Conservation (phyloP, 1,140 invertebrate genomes). For the Piezodorus guildinii region DNA sequence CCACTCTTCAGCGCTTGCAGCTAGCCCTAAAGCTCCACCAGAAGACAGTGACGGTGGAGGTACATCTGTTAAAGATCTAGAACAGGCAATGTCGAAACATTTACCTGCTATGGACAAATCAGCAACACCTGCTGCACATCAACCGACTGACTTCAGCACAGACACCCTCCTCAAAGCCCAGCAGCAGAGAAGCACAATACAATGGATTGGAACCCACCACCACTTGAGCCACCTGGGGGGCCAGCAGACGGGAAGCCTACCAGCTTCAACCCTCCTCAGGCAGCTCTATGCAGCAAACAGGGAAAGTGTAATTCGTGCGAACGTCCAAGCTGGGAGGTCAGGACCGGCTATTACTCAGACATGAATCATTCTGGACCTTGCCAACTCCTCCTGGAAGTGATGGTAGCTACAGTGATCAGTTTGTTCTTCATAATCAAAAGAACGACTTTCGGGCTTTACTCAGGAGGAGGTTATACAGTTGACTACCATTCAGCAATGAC, state of each 20-base stretch:
- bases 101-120: slow-evolving; percentile 51
- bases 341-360: slow-evolving; percentile 32
- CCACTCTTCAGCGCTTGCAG: slow-evolving; percentile 36
- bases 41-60: slow-evolving; percentile 33
- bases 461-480: slow-evolving; percentile 50
- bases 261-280: slow-evolving; percentile 74
- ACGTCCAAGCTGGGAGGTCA: slow-evolving; percentile 61
- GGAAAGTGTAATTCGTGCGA: slow-evolving; percentile 86
- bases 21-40: slow-evolving; percentile 33
- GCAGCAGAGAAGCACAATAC: slow-evolving; percentile 76
- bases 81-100: slow-evolving; percentile 94
- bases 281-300: slow-evolving; percentile 85
- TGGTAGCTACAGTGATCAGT: slow-evolving; percentile 54
- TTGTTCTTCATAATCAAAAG: slow-evolving; percentile 47
- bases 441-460: slow-evolving; percentile 45
- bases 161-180: slow-evolving; percentile 71
- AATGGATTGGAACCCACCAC: slow-evolving; percentile 80
- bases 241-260: slow-evolving; percentile 36
- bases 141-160: slow-evolving; percentile 74
- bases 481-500: slow-evolving; percentile 89
- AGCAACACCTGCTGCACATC: slow-evolving; percentile 56
- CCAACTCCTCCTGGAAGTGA: slow-evolving; percentile 77
- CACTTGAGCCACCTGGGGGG: slow-evolving; percentile 25
- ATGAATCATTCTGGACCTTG: slow-evolving; percentile 50
- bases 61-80: slow-evolving; percentile 77